phyloP scores from a whole-genome alignment of 2,113 vertebrate species.

The Caranx ignobilis region DNA sequence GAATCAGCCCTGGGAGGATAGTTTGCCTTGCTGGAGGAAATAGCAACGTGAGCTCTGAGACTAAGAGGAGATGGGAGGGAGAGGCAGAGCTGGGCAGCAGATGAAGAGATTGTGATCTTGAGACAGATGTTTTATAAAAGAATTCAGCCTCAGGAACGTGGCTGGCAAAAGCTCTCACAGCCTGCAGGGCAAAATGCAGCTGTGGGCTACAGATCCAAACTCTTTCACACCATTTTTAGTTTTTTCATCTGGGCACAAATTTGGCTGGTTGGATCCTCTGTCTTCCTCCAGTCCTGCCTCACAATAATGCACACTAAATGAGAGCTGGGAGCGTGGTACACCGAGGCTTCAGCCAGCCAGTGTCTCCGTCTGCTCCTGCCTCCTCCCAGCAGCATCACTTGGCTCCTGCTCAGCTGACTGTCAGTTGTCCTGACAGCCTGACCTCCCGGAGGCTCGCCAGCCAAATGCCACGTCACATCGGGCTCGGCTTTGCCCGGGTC shows the following conservation, averaged over 20 bases:
- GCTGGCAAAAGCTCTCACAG: neutral
- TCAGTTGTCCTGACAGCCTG: constrained; percentile 71
- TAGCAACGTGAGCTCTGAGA: constrained; percentile 29
- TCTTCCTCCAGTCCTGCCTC: neutral
- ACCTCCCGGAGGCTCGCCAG: constrained; percentile 55
- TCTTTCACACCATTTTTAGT: constrained; percentile 6
- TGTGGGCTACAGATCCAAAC: constrained; percentile 9
- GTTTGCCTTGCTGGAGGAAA: constrained; percentile 42
- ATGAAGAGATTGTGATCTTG: constrained; percentile 17
- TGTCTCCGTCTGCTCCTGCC: constrained; percentile 45
- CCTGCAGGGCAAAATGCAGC: neutral
- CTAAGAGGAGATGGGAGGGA: constrained; percentile 19
- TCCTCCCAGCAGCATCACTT: constrained; percentile 52
- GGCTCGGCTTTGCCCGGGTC: constrained; percentile 14
- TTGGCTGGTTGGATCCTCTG: neutral
- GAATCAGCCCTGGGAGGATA: constrained; percentile 29
- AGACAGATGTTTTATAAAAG: constrained; percentile 41
- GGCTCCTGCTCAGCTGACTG: constrained; percentile 51
- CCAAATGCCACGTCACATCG: constrained; percentile 61
- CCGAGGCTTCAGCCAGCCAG: constrained; percentile 17
- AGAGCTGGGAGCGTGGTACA: constrained; percentile 15
- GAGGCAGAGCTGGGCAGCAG: constrained; percentile 23
- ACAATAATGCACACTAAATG: constrained; percentile 18
- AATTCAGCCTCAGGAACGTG: constrained; percentile 12
- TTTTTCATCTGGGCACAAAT: neutral